phyloP scores from a whole-genome alignment of 2,113 vertebrate species.

The Columbina picui region DNA sequence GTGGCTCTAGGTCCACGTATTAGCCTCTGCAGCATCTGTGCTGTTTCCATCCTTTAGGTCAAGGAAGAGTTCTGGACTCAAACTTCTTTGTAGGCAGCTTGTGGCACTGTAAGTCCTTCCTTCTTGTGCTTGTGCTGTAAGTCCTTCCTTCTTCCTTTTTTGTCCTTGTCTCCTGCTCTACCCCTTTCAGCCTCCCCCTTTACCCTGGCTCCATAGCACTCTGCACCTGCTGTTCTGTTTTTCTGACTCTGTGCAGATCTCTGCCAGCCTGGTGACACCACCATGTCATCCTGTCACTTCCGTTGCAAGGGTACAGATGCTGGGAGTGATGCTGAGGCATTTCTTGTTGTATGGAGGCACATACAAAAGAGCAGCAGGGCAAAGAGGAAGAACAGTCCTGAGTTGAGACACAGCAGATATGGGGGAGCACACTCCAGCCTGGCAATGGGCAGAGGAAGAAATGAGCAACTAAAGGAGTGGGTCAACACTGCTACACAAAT shows the following conservation, averaged over 20 bases:
- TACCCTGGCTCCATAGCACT: neutral
- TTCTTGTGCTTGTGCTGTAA: neutral
- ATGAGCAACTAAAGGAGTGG: rapidly evolving
- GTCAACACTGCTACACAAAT: neutral
- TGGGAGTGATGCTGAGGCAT: neutral
- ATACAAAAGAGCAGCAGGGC: neutral
- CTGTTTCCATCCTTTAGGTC: neutral
- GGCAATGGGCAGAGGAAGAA: neutral
- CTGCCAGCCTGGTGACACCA: neutral
- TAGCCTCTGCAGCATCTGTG: neutral
- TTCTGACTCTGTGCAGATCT: neutral
- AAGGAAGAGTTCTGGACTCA: neutral
- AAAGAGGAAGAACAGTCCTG: neutral
- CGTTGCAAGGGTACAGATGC: neutral
- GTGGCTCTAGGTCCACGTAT: rapidly evolving
- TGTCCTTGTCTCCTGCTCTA: neutral
- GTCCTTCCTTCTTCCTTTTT: neutral
- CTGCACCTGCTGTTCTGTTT: neutral
- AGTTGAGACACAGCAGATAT: neutral
- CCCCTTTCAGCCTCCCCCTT: neutral
- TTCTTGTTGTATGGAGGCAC: neutral
- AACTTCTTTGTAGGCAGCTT: neutral
- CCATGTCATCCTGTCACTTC: rapidly evolving
- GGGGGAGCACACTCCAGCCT: neutral
- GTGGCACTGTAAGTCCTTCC: neutral